A percentile compares a stretch with the other conserved stretches of the same genome.
These are phyloP conservation scores for Sula dactylatra DNA, from an alignment of 2,113 vertebrate species.

Conservation along the genomic window DNA sequence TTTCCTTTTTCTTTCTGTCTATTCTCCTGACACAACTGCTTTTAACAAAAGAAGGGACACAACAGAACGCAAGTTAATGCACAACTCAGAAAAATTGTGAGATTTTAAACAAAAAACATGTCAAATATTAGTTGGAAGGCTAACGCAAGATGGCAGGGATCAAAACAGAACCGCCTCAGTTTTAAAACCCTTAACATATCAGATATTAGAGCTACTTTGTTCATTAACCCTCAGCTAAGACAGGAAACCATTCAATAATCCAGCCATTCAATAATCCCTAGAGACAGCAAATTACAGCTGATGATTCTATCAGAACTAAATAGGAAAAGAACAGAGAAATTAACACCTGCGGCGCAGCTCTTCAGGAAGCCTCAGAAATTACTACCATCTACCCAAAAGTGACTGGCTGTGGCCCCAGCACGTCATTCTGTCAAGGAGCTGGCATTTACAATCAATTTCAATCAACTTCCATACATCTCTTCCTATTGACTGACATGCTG, in stretches of 20 bases:
- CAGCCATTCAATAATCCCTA: slow-evolving; percentile 38
- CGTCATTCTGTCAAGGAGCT: slow-evolving; percentile 50
- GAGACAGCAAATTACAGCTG: slow-evolving; percentile 44
- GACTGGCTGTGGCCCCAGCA: not conserved
- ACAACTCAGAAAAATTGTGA: not conserved
- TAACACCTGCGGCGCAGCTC: slow-evolving; percentile 28
- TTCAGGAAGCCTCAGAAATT: slow-evolving; percentile 25
- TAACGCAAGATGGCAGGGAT: slow-evolving; percentile 3
- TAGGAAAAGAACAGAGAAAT: slow-evolving; percentile 44
- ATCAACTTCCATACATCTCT: slow-evolving; percentile 35
- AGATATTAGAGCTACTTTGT: not conserved
- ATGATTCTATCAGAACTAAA: slow-evolving; percentile 52
- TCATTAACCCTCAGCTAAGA: slow-evolving; percentile 24
- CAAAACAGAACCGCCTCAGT: slow-evolving; percentile 2
- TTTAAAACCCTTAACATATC: not conserved
- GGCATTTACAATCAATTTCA: slow-evolving; percentile 62
- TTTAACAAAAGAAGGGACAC: not conserved
- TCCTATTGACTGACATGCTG: slow-evolving; percentile 34
- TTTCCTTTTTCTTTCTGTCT: not conserved
- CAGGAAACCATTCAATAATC: slow-evolving; percentile 12
- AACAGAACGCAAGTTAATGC: not conserved
- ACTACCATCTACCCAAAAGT: not conserved
- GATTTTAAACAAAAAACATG: slow-evolving; percentile 11
- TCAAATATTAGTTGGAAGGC: not conserved
- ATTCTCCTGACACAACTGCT: not conserved